These are phyloP conservation scores for Heliconius cydno DNA, from an alignment of 2,888 invertebrate genomes.

Conservation along the genomic window DNA sequence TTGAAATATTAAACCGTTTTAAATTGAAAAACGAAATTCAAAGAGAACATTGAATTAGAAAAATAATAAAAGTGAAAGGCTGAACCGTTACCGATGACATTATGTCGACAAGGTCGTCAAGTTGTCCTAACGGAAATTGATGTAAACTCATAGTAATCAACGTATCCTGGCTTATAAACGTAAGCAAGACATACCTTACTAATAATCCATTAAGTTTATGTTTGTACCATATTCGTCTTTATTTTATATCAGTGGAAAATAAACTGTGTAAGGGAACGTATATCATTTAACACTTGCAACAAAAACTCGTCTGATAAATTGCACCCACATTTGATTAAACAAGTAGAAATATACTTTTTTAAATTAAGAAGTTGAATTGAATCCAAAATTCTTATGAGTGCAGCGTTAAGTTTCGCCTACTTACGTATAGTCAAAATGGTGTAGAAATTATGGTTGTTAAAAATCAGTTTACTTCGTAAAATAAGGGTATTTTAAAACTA, in stretches of 20 bases:
- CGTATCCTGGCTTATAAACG: slow-evolving; percentile 33
- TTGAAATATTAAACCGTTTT: no score
- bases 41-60: not conserved
- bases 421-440: not conserved
- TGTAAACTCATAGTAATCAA: slow-evolving; percentile 40
- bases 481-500: not conserved
- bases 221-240: slow-evolving; percentile 3
- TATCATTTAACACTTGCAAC: not conserved
- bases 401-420: no score
- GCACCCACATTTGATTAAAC: not conserved
- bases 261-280: not conserved
- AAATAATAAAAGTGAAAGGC: slow-evolving; percentile 52
- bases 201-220: slow-evolving; percentile 8
- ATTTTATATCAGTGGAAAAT: not conserved
- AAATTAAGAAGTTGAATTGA: not conserved
- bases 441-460: not conserved
- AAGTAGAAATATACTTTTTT: not conserved
- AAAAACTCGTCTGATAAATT: not conserved
- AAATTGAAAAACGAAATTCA: not conserved
- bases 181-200: not conserved
- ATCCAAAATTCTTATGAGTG: not conserved
- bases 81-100: slow-evolving; percentile 51
- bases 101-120: slow-evolving; percentile 48
- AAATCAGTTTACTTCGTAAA: not conserved
- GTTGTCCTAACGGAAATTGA: slow-evolving; percentile 49